A percentile compares a stretch with the other conserved stretches of the same genome.
These are phyloP conservation scores for Drepana falcataria DNA, from an alignment of 2,888 invertebrate species.

Conservation along the genomic window DNA sequence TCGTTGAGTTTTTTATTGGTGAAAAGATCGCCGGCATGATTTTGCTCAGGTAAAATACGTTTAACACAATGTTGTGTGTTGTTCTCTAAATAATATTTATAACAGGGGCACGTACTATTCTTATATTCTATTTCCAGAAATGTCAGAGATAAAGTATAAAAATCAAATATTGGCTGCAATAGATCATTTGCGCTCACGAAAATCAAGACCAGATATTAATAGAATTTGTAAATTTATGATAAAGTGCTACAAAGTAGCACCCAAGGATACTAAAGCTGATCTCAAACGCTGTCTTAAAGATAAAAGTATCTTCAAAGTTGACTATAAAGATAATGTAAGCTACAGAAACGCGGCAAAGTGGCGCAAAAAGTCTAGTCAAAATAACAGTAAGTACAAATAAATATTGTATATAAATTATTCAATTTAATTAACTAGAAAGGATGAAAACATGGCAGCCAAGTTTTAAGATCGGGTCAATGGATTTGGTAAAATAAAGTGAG, in stretches of 20 bases:
- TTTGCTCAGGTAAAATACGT: slow-evolving; percentile 48
- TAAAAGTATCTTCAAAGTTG: slow-evolving; percentile 88
- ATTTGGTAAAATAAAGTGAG: no score
- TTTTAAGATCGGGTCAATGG: no score
- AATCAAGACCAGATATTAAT: slow-evolving; percentile 90
- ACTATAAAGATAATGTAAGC: slow-evolving; percentile 91
- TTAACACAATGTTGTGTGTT: not conserved
- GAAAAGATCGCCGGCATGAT: slow-evolving; percentile 56
- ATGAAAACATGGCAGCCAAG: no score
- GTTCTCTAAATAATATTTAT: not conserved
- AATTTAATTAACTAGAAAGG: no score
- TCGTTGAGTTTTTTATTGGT: not conserved
- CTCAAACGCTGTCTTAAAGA: slow-evolving; percentile 86
- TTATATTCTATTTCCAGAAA: slow-evolving; percentile 51
- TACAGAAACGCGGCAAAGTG: slow-evolving; percentile 90
- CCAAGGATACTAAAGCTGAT: slow-evolving; percentile 83
- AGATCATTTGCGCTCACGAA: slow-evolving; percentile 89
- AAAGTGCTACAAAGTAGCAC: slow-evolving; percentile 84
- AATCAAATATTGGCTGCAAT: slow-evolving; percentile 90
- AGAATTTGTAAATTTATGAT: slow-evolving; percentile 90
- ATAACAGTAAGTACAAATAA: slow-evolving; percentile 47
- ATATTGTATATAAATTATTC: no score
- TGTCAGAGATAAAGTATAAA: slow-evolving; percentile 82
- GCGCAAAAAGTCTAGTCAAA: slow-evolving; percentile 63
- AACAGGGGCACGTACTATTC: slow-evolving; percentile 3